These are phyloP conservation scores for Pollenia labialis DNA, from an alignment of 2,888 invertebrate genomes.

Conservation along the genomic window DNA sequence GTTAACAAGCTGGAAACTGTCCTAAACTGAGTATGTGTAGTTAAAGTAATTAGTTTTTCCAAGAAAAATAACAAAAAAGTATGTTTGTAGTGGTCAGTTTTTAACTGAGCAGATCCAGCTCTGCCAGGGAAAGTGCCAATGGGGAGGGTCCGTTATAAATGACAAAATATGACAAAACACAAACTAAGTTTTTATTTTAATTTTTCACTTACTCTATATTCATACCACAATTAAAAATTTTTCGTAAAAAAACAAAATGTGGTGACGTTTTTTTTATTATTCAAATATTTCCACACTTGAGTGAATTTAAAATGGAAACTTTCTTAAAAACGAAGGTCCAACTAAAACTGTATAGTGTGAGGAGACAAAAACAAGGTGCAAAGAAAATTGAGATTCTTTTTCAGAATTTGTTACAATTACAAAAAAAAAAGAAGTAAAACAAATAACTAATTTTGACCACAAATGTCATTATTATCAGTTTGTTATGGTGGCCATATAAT, in stretches of 20 bases:
- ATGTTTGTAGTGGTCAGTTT: not conserved
- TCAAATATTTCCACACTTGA: conserved; percentile 50
- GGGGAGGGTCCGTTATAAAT: conserved; percentile 20
- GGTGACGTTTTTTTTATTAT: conserved; percentile 35
- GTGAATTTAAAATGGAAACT: conserved; percentile 58
- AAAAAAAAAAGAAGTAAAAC: conserved; percentile 10
- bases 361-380: not conserved
- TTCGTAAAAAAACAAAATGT: not conserved
- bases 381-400: conserved; percentile 25
- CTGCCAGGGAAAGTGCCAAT: conserved; percentile 52
- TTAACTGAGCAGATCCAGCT: not conserved
- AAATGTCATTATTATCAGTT: conserved; percentile 36
- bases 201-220: conserved; percentile 29
- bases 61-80: not conserved
- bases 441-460: conserved; percentile 63
- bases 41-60: not conserved
- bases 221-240: conserved; percentile 2
- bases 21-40: not conserved
- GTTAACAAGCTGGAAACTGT: too few relatives aligned
- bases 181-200: conserved; percentile 58
- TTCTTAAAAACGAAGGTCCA: conserved; percentile 45
- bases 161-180: not conserved
- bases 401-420: conserved; percentile 26
- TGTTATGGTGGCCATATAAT: conserved; percentile 41
- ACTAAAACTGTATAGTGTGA: conserved; percentile 1